Conservation (phyloP, 2,113 vertebrate species). For the Sceloporus tristichus region DNA sequence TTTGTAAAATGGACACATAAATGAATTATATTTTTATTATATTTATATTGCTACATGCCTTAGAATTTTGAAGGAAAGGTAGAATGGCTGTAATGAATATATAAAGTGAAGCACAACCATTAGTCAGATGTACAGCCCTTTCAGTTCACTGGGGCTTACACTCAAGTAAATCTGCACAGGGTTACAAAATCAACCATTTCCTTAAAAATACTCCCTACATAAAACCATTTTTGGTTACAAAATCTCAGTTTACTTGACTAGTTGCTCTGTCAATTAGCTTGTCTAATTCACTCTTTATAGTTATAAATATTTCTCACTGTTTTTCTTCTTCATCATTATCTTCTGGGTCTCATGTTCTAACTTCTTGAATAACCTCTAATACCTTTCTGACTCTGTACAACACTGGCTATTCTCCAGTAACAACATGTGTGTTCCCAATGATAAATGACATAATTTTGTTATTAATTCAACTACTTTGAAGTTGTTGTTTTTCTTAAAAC, state of each 20-base stretch:
- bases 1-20: no score
- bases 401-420: conserved; percentile 11
- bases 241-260: conserved; percentile 1
- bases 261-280: not conserved
- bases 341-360: not conserved
- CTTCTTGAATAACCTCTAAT: conserved; percentile 31
- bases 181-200: not conserved
- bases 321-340: not conserved
- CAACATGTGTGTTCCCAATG: conserved; percentile 3
- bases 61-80: not conserved
- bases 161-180: not conserved
- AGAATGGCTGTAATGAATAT: not conserved
- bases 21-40: no score
- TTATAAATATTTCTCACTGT: not conserved
- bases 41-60: not conserved
- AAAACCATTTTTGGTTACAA: not conserved
- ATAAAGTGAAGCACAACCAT: not conserved
- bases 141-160: not conserved
- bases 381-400: conserved; percentile 13
- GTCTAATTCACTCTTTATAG: not conserved
- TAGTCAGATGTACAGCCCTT: not conserved
- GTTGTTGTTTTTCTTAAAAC: conserved; percentile 18
- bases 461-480: conserved; percentile 20
- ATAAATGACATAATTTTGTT: conserved; percentile 2
- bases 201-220: not conserved